phyloP scores from a whole-genome alignment of 1,140 invertebrate genomes.

The Amyelois transitella region DNA sequence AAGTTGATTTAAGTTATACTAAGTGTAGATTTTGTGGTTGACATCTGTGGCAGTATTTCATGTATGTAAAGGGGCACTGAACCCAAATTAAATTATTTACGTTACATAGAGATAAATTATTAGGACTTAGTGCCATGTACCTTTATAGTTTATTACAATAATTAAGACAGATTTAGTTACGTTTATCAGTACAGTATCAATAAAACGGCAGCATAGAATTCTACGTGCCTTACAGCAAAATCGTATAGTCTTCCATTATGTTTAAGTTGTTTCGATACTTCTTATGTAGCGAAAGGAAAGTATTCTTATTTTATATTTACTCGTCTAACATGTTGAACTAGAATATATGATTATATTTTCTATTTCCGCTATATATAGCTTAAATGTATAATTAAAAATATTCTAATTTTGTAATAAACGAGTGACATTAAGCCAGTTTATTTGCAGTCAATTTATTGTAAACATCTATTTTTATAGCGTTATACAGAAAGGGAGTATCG shows the following conservation, averaged over 20 bases:
- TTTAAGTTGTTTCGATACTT: not conserved
- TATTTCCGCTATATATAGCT: not conserved
- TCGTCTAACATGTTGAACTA: no score
- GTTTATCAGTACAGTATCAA: not conserved
- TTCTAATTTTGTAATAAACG: slow-evolving; percentile 3
- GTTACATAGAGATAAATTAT: slow-evolving; percentile 16
- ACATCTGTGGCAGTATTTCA: slow-evolving; percentile 71
- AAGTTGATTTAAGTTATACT: slow-evolving; percentile 11
- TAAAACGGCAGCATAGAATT: slow-evolving; percentile 20
- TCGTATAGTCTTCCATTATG: slow-evolving; percentile 56
- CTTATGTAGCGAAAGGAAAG: not conserved
- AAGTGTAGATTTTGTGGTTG: slow-evolving; percentile 54
- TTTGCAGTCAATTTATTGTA: no score
- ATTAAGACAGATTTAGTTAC: not conserved
- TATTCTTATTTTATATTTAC: not conserved
- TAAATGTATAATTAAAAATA: not conserved
- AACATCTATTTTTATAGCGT: no score
- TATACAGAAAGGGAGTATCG: not conserved
- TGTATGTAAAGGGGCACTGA: slow-evolving; percentile 20
- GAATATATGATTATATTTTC: not conserved
- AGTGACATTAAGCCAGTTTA: no score
- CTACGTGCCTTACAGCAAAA: slow-evolving; percentile 67
- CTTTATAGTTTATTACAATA: slow-evolving; percentile 7
- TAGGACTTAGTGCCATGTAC: slow-evolving; percentile 42
- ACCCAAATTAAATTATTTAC: not conserved